These are phyloP conservation scores for Drosophila rufa DNA, from an alignment of 1,140 invertebrate genomes.

Conservation along the genomic window DNA sequence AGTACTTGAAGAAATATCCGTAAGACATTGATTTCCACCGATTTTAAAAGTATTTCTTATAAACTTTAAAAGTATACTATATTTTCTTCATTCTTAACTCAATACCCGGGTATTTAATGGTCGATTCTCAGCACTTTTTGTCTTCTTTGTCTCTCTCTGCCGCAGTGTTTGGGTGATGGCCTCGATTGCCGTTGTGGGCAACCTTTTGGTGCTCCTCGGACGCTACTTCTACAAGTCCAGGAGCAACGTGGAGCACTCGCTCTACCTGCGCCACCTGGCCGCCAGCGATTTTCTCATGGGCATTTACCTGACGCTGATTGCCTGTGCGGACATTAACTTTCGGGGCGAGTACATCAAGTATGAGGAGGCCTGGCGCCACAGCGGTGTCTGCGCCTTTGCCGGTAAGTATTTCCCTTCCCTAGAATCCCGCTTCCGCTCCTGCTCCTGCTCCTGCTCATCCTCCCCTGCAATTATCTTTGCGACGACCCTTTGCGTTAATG, in stretches of 20 bases:
- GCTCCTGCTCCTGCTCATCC: neutral
- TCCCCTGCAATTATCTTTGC: slow-evolving; percentile 7
- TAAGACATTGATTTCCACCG: too few species aligned
- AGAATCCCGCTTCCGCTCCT: neutral
- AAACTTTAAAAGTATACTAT: too few species aligned
- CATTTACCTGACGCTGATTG: slow-evolving; percentile 89
- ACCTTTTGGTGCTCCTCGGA: slow-evolving; percentile 88
- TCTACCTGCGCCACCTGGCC: slow-evolving; percentile 89
- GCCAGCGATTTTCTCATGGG: slow-evolving; percentile 90
- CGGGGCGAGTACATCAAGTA: slow-evolving; percentile 87
- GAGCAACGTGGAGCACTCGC: slow-evolving; percentile 87
- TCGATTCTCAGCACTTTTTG: neutral
- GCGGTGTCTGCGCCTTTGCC: slow-evolving; percentile 86
- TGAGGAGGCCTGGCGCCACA: slow-evolving; percentile 88
- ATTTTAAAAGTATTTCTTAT: too few species aligned
- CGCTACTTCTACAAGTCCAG: slow-evolving; percentile 85
- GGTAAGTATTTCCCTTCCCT: slow-evolving; percentile 70
- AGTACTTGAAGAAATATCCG: too few species aligned
- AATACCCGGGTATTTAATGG: neutral
- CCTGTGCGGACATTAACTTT: slow-evolving; percentile 87
- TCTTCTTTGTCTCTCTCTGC: neutral
- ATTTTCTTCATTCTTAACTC: neutral
- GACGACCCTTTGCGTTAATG: slow-evolving; percentile 8
- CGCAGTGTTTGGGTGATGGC: slow-evolving; percentile 89
- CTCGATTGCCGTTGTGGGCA: slow-evolving; percentile 87